These are phyloP conservation scores for Pangasianodon gigas DNA, from an alignment of 2,113 vertebrate genomes.

Conservation along the genomic window DNA sequence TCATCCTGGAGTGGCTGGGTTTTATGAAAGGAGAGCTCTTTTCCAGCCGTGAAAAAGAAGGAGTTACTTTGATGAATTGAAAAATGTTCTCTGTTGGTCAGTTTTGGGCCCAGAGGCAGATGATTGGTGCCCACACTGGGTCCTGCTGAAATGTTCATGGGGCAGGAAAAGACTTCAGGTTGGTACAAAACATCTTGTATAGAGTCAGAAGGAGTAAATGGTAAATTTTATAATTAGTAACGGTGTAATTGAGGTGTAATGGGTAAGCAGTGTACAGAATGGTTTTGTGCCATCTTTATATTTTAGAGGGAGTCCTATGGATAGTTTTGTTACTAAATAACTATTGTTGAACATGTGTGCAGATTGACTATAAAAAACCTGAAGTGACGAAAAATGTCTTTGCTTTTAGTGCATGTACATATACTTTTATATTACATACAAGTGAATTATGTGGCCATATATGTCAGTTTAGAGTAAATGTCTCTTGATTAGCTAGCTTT, in stretches of 20 bases:
- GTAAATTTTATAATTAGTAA: background rate
- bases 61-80: constrained; percentile 38
- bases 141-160: constrained; percentile 71
- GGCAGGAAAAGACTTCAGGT: constrained; percentile 77
- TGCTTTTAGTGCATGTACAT: background rate
- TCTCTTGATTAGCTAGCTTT: background rate
- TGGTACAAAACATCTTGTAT: constrained; percentile 48
- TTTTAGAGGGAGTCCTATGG: background rate
- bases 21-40: constrained; percentile 21
- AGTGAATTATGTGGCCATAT: too few species aligned
- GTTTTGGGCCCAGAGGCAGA: constrained; percentile 34
- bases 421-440: background rate
- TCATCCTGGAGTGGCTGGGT: constrained; percentile 38
- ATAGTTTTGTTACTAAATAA: background rate
- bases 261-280: background rate
- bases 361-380: background rate
- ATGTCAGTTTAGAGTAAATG: background rate
- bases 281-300: background rate
- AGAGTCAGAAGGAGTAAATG: background rate
- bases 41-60: constrained; percentile 38
- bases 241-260: background rate
- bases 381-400: background rate
- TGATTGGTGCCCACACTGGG: constrained; percentile 40
- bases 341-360: too few species aligned
- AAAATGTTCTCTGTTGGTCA: constrained; percentile 34